Evolutionary conservation across 2,888 invertebrate genomes (phyloP), one percentile per base, ranked within the genome.

Genomic region (Cryptosula pallasiana): DNA sequence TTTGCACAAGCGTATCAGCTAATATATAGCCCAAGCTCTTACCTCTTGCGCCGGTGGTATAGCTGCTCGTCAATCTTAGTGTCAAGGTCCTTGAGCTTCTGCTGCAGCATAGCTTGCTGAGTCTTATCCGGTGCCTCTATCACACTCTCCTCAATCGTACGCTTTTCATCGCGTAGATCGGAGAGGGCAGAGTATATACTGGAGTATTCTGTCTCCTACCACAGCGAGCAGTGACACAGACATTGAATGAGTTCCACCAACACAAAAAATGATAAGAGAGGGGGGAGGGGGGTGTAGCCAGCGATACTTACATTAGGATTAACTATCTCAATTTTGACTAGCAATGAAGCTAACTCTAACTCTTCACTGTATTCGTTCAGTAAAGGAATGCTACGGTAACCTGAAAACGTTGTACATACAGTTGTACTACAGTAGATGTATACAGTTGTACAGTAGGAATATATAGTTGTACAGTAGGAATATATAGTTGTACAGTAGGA

Each of bases 291-390:
- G 20, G 45, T 13, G 45, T 45, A 45, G 45, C 20, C 45, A 20
- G 45, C 45, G 45, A 45, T 45, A 74, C 76, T 73, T 75, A 84
- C 83, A 80, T 79, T 82, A 54, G 84, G 84, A 78, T 87, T 88
- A 78, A 85, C 87, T 74, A 92, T 89, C 77, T 88, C 88, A 71
- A 93, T 88, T 82, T 94, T 91, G 58, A 98, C 90, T 72, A 98
- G 88, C 25, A 98, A 87, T 0, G 95, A 91, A 0, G 95, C 91
- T 72, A 99, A 87, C 84, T 98, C 98, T 71, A 96, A 86, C 79
- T 94, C 93, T 86, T 98, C 97, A 75, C 93, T 94, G 84, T 89
- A 93, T 36, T 90, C 92, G 84, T 99, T 99, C 77, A 90, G 91
- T 73, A 99, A 87, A 13, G 91, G 91, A 23, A 99, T 90, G 83